phyloP scores from a whole-genome alignment of 2,888 invertebrate genomes.

The Fragum whitleyi region DNA sequence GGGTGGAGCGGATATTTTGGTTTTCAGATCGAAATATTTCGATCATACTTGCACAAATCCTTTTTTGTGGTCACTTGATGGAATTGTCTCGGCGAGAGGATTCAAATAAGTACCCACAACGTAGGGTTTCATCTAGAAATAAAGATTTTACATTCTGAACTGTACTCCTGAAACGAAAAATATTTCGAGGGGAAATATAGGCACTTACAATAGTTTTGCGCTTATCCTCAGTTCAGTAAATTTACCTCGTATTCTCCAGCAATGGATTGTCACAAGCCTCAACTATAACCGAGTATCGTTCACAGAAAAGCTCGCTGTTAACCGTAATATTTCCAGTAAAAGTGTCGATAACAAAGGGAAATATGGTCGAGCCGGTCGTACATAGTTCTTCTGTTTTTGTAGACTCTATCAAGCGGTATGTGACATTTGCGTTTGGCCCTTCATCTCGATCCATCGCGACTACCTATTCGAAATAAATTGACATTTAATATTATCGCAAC shows the following conservation, averaged over 20 bases:
- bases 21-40: no score
- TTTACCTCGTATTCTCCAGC: neutral
- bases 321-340: neutral
- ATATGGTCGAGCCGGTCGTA: neutral
- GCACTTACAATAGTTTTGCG: no score
- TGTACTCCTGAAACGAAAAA: no score
- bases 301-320: neutral
- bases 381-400: neutral
- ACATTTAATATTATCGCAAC: neutral
- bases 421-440: slow-evolving; percentile 36
- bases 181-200: no score
- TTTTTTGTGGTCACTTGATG: no score
- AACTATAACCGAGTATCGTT: slow-evolving; percentile 19
- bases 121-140: no score
- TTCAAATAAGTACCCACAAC: no score
- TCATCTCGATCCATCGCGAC: slow-evolving; percentile 45
- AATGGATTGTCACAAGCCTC: slow-evolving; percentile 48
- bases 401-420: slow-evolving; percentile 19
- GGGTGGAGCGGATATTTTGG: no score
- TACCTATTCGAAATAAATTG: slow-evolving; percentile 55
- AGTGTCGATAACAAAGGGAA: neutral
- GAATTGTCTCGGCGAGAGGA: no score
- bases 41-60: no score
- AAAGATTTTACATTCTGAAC: no score
- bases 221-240: no score